A percentile compares a stretch with the other conserved stretches of the same genome.
Conservation (phyloP, 2,797 vertebrate genomes). For the Myoxocephalus aenaeus region DNA sequence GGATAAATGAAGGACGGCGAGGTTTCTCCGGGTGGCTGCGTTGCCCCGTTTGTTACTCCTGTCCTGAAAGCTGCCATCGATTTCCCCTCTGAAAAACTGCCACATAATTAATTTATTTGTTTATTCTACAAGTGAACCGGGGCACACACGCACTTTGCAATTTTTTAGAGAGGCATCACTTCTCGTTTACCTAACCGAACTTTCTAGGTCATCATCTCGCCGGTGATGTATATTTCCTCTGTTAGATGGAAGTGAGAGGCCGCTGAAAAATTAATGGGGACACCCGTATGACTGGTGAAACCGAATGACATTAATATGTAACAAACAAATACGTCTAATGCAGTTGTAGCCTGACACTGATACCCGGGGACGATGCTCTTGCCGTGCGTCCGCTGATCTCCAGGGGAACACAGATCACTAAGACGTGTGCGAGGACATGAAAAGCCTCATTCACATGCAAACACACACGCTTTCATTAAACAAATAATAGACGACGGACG, state of each 20-base stretch:
- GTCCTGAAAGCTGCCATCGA: slow-evolving; percentile 71
- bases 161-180: slow-evolving; percentile 60
- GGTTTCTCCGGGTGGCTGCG: slow-evolving; percentile 62
- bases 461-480: slow-evolving; percentile 40
- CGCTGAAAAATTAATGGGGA: slow-evolving; percentile 72
- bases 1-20: slow-evolving; percentile 68
- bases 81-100: slow-evolving; percentile 66
- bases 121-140: slow-evolving; percentile 65
- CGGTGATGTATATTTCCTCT: slow-evolving; percentile 55
- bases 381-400: slow-evolving; percentile 36
- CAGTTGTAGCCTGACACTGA: slow-evolving; percentile 57
- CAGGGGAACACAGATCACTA: slow-evolving; percentile 36
- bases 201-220: slow-evolving; percentile 65
- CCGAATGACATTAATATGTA: slow-evolving; percentile 71
- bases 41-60: slow-evolving; percentile 70
- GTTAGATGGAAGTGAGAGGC: slow-evolving; percentile 46
- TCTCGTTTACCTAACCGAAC: slow-evolving; percentile 50
- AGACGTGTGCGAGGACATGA: slow-evolving; percentile 28
- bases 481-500: slow-evolving; percentile 44
- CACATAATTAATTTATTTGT: slow-evolving; percentile 80
- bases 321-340: slow-evolving; percentile 65
- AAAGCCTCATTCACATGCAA: slow-evolving; percentile 34
- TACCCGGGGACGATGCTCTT: slow-evolving; percentile 35
- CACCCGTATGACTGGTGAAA: slow-evolving; percentile 68
- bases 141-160: slow-evolving; percentile 28